Conservation (phyloP, 2,113 vertebrate species). For the Sclerurus mexicanus region DNA sequence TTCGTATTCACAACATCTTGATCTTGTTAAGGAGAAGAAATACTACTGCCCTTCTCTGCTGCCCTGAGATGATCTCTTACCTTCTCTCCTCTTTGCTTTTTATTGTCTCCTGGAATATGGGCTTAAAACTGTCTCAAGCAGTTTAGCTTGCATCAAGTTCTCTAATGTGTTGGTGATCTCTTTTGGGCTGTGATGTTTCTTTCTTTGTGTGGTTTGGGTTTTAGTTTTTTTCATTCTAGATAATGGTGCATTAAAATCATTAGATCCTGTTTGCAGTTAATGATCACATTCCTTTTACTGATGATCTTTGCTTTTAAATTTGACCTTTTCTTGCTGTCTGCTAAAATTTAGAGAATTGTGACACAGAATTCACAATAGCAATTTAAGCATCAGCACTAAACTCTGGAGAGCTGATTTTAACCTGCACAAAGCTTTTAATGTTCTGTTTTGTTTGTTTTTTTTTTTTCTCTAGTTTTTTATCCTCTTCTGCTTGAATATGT, state of each 20-base stretch:
- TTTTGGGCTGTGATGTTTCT: background rate
- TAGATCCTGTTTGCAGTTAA: background rate
- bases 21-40: background rate
- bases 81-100: background rate
- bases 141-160: background rate
- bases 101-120: background rate
- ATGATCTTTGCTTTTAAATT: constrained; percentile 4
- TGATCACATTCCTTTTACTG: background rate
- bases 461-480: background rate
- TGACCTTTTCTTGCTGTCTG: background rate
- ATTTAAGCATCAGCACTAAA: background rate
- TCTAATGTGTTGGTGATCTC: background rate
- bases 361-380: background rate
- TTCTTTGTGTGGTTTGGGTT: background rate
- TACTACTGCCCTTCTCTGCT: background rate
- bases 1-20: background rate
- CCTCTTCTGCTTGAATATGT: background rate
- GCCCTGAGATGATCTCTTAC: background rate
- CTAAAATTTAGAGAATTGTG: background rate
- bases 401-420: background rate
- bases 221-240: background rate
- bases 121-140: background rate
- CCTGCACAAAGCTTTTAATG: background rate
- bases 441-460: background rate
- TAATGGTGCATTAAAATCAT: background rate